Evolutionary conservation across 2,888 invertebrate genomes (phyloP), one percentile per base, ranked within the genome.

Genomic region (Muschampia plurimacula): DNA sequence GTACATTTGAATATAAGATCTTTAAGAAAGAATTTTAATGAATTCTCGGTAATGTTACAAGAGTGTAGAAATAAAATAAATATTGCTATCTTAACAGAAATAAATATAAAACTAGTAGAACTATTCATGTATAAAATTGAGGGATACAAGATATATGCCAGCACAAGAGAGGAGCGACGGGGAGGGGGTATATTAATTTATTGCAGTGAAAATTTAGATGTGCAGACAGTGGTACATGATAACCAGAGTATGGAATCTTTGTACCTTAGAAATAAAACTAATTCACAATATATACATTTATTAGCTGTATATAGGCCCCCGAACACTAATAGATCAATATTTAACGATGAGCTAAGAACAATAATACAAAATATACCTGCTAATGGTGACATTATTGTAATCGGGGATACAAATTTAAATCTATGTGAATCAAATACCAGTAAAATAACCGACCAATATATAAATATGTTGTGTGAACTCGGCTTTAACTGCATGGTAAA

Each of bases 401-500:
- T 64, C 3, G 64, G 64, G 9, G 64, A 46, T 44, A 64, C 64
- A 9, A 64, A 64, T 46, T 10, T 64, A 46, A 64, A 64, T 44
- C 0, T 64, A 1, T 7, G 2, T 22, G 46, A 64, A 28, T 22
- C 44, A 15, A 12, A 3, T 12, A 28, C 12, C 0, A 46, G 64
- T 12, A 64, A 28, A 12, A 28, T 46, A 1, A 9, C 46, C 3
- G n/a, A 13, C 36, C 1, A 66, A 39, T 69, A 69, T 32, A 62
- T 49, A 10, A 69, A 49, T 52, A 39, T 39, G 36, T 49, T 69
- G 69, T 69, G 69, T 69, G 62, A 64, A 12, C 70, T 5, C 9
- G 70, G 70, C 65, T 59, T 70, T 57, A 64, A 0, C 12, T 57
- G 70, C 15, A 1, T 59, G 9, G 44, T 67, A n/a, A 73, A 65